phyloP scores from a whole-genome alignment of 2,797 vertebrate species.

The Pogoniulus pusillus region DNA sequence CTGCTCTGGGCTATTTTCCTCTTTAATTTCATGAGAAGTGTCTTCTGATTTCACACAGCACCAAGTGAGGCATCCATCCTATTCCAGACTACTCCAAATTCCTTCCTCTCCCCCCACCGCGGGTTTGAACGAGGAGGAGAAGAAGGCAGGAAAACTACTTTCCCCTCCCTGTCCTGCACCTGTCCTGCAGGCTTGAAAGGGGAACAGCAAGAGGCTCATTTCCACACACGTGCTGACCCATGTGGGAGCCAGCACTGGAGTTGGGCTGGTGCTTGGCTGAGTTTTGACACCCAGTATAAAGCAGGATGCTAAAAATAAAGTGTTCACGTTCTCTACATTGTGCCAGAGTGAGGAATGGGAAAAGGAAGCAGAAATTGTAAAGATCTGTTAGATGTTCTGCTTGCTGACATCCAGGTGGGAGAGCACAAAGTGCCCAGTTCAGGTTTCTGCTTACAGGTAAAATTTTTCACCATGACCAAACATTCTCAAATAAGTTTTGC shows the following conservation, averaged over 20 bases:
- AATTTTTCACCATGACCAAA: background rate
- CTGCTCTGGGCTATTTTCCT: background rate
- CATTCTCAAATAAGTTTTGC: background rate
- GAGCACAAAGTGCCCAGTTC: background rate
- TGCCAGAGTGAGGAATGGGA: background rate
- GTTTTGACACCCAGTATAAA: too few relatives aligned
- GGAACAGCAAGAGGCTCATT: too few relatives aligned
- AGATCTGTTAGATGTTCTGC: background rate
- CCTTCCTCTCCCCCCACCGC: too few relatives aligned
- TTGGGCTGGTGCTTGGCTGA: too few relatives aligned
- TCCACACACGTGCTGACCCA: too few relatives aligned
- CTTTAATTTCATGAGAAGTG: background rate
- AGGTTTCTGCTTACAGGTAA: background rate
- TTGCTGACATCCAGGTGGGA: background rate
- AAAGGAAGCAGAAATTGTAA: background rate
- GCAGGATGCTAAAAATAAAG: background rate
- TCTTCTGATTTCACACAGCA: background rate
- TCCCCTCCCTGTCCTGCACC: too few relatives aligned
- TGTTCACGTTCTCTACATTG: background rate
- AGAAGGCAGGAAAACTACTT: too few relatives aligned
- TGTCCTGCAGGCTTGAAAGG: too few relatives aligned
- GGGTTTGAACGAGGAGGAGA: too few relatives aligned
- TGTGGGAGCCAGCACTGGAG: too few relatives aligned
- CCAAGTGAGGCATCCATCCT: background rate
- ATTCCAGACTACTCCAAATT: too few relatives aligned